These are phyloP conservation scores for Porites australiensis DNA, from an alignment of 64 coral and sea anemone genomes.

Conservation along the genomic window DNA sequence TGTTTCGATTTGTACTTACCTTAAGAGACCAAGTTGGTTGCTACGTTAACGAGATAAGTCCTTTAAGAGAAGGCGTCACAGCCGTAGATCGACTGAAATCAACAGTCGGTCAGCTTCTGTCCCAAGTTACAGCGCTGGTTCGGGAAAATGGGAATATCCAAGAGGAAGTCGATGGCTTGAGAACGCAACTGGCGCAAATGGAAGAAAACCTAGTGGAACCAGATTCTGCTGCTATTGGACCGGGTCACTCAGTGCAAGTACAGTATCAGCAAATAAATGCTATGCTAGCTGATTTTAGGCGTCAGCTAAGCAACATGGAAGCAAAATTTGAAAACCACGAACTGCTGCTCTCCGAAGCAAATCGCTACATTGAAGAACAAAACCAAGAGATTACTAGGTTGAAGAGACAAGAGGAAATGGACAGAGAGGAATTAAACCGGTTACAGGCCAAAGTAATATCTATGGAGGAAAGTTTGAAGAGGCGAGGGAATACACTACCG, in stretches of 20 bases:
- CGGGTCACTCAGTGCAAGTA: background rate
- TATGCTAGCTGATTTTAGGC: constrained; percentile 16
- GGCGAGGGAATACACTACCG: background rate
- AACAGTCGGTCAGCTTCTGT: constrained; percentile 28
- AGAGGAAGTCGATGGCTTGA: constrained; percentile 12
- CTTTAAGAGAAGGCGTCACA: background rate
- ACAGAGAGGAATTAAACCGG: constrained; percentile 2
- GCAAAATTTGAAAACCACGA: constrained; percentile 51
- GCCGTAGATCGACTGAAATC: constrained; percentile 1
- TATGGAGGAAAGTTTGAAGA: constrained; percentile 14
- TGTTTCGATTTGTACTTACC: background rate
- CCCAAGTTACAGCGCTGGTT: constrained; percentile 10
- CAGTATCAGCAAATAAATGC: constrained; percentile 30
- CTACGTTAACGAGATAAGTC: background rate
- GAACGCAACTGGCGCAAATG: background rate
- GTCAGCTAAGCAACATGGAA: constrained; percentile 8
- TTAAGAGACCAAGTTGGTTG: constrained; percentile 1
- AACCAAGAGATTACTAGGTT: background rate
- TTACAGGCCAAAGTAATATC: constrained; percentile 4
- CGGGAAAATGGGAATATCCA: constrained; percentile 9
- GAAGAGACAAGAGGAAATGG: background rate
- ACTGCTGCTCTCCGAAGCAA: constrained; percentile 56
- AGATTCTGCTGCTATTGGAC: background rate
- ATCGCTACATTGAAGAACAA: constrained; percentile 17
- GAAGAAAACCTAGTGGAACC: constrained; percentile 6